Base-by-base conservation (phyloP, 2,888 invertebrate genomes). In the Dusona sp. region DNA sequence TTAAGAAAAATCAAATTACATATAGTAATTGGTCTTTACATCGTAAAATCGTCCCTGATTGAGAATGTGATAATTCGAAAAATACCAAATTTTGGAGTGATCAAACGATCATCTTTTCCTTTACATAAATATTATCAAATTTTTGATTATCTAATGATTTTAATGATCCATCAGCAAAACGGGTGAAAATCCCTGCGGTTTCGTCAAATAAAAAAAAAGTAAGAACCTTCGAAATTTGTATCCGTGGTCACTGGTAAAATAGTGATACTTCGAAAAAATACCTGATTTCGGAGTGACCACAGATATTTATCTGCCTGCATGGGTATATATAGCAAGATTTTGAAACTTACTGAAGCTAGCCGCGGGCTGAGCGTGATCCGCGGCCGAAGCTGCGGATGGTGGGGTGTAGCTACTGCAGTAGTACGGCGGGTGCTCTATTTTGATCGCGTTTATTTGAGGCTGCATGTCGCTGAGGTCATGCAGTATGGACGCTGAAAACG, bases 401-500 rank as follows among this genome's bases (percentile, higher is more conserved):
- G 97, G 96, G 91, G 97, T 96, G 95, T 97, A 98, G 95, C 96
- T 97, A 94, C 96, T 97, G 95, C 97, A 97, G 95, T 97, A 97
- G 94, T 97, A 97, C 91, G 96, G 96, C 90, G 97, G 96, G 94
- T 97, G 97, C 95, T 98, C 98, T 94, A 97, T 96, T 95, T 97
- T 97, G 93, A 97, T 97, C 92, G 96, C 96, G 94, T 96, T 97
- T 93, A 96, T 96, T 95, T 97, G 90, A 95, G 97, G 93, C 95
- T 96, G 94, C 94, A 97, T 96, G 91, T 97, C 97, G 88, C 96
- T 97, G 89, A 97, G 96, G 95, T 98, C 98, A 95, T 98, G 98
- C 94, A 99, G 97, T 94, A 99, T 99, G 93, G 99, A 99, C 90
- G 98, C 99, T 99, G 96, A 91, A 82, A 96, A 96, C 93, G 94